Conservation (phyloP, 1,140 invertebrate species). For the Pseudoatta argentina region DNA sequence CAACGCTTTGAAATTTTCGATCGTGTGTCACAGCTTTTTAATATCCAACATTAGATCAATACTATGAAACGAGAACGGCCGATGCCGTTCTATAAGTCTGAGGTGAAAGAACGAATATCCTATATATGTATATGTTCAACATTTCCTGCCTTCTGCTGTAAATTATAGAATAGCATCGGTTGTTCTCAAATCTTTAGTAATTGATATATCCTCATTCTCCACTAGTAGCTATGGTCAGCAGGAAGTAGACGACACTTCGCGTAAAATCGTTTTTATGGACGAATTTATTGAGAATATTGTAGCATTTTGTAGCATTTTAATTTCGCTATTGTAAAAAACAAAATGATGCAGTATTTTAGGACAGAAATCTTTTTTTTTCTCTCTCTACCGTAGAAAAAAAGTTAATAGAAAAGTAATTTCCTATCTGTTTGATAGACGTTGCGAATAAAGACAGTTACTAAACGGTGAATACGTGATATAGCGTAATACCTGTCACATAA, state of each 20-base stretch:
- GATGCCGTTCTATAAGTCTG: conserved; percentile 56
- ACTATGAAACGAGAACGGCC: conserved; percentile 52
- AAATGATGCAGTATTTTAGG: background rate
- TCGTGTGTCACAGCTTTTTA: conserved; percentile 55
- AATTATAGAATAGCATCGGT: conserved; percentile 50
- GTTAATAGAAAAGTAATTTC: conserved; percentile 49
- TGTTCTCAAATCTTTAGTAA: conserved; percentile 50
- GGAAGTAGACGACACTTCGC: background rate
- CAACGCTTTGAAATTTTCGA: conserved; percentile 29
- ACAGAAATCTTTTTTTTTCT: background rate
- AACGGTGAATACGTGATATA: conserved; percentile 38
- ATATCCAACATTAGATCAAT: conserved; percentile 62
- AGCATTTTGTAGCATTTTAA: background rate
- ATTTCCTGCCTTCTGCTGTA: conserved; percentile 47
- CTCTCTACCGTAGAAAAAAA: background rate
- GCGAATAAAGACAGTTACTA: background rate
- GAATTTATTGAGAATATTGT: background rate
- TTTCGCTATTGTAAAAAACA: background rate
- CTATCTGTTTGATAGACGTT: conserved; percentile 7
- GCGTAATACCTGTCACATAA: conserved; percentile 54
- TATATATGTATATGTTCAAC: conserved; percentile 56
- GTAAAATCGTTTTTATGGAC: background rate
- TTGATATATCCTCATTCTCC: conserved; percentile 29
- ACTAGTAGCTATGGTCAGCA: background rate
- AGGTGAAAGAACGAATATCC: conserved; percentile 62